Base-by-base conservation (phyloP, 2,797 vertebrate species). In the Yasuhikotakia modesta region DNA sequence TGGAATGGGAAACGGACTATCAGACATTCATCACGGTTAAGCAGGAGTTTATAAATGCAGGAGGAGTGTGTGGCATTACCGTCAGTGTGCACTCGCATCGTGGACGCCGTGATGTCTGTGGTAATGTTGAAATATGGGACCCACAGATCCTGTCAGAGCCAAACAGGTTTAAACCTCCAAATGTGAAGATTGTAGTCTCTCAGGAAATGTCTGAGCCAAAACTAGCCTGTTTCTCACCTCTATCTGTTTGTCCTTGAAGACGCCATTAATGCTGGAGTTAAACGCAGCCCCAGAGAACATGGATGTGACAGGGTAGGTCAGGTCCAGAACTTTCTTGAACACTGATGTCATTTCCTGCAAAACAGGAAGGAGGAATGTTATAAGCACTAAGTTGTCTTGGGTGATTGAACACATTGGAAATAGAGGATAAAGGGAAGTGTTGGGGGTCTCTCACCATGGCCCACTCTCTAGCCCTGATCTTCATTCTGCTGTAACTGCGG, bases 41-140 rank as follows among this genome's bases (percentile, higher is more conserved):
- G 55, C 17, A 45, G 16, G n/a, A 35, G 45, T 35, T 55, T 10
- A 60, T 24, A 72, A 55, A 68, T 12, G 22, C 24, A 45, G 16
- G 45, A 35, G 45, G 14, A 14, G 10, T 2, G 17, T 0, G 46
- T 64, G 46, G 39, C 14, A 3, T 57, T 52, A 73, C 94, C 97
- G 0, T 99, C 97, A 0, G 94, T 99, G 90, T 98, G 97, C 27
- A 97, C 94, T 81, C 96, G 90, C 96, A 98, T 98, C 19, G 96
- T 80, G 0, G 96, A 99, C 57, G 97, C 95, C 0, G 94, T 96
- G 91, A 99, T 98, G 88, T 98, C 96, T 0, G 97, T 96, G 43
- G 96, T 98, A 86, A 99, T 93, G 24, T 96, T 94, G 80, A 99
- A 99, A 86, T 97, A 98, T 0, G 97, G 96, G 86, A 97, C 94